Conservation (phyloP, 1,140 invertebrate species). For the Leptinotarsa texana region DNA sequence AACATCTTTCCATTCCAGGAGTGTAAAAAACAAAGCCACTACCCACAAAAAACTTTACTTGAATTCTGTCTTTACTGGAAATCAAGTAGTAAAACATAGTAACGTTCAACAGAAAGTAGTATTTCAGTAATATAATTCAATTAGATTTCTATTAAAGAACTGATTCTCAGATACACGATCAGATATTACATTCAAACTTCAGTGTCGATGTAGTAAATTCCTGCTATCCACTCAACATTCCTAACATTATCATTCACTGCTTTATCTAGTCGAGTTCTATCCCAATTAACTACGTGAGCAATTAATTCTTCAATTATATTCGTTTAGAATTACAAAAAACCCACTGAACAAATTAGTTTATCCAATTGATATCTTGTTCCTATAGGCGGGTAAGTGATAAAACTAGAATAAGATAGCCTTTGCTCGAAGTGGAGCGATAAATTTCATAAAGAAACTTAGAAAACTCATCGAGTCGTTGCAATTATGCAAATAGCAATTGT, state of each 20-base stretch:
- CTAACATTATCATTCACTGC: neutral
- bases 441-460: neutral
- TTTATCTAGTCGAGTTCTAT: neutral
- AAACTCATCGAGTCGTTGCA: neutral
- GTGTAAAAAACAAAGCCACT: too few species aligned
- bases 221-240: neutral
- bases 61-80: too few species aligned
- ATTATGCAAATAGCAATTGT: neutral
- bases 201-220: neutral
- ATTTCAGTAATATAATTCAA: too few species aligned
- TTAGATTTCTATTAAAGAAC: too few species aligned
- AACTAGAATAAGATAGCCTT: neutral
- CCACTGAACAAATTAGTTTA: constrained; percentile 3
- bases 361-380: constrained; percentile 8
- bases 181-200: neutral
- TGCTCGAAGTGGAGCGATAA: neutral
- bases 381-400: neutral
- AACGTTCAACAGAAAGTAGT: too few species aligned
- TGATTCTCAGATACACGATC: neutral
- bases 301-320: neutral
- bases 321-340: constrained; percentile 2
- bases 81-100: too few species aligned
- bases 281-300: constrained; percentile 1
- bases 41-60: too few species aligned
- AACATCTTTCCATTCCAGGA: too few species aligned